Conservation (phyloP, 2,888 invertebrate species). For the Thalpophila matura region DNA sequence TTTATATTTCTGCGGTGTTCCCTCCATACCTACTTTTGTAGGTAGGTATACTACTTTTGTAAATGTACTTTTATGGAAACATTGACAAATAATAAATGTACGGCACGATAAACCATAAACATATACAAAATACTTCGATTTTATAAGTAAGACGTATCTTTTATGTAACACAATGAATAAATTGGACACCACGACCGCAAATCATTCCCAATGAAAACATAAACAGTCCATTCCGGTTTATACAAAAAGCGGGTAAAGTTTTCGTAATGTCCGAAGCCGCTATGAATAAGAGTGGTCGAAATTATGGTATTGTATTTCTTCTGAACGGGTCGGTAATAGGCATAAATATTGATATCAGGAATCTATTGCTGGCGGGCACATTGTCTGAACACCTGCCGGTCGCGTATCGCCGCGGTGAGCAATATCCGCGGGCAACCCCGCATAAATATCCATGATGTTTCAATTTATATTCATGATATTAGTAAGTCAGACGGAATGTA, state of each 20-base stretch:
- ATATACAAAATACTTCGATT: constrained; percentile 1
- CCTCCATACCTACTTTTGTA: not conserved
- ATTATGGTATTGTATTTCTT: constrained; percentile 80
- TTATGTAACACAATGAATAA: constrained; percentile 36
- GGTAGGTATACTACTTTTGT: too few species aligned
- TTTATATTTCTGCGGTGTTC: constrained; percentile 1
- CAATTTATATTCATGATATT: constrained; percentile 91
- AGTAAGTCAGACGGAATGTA: constrained; percentile 86
- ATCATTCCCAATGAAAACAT: constrained; percentile 52
- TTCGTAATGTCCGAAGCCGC: constrained; percentile 58
- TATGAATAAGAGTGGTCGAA: constrained; percentile 67
- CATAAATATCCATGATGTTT: constrained; percentile 90
- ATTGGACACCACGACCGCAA: constrained; percentile 36
- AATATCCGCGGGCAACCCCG: constrained; percentile 83
- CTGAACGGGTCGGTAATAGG: constrained; percentile 84
- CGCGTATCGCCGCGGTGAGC: constrained; percentile 78
- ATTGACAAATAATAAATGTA: constrained; percentile 21
- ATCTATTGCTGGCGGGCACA: constrained; percentile 86
- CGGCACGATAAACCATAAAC: constrained; percentile 8
- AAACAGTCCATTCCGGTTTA: constrained; percentile 53
- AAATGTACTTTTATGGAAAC: not conserved
- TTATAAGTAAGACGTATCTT: constrained; percentile 21
- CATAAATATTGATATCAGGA: constrained; percentile 88
- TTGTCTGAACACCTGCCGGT: constrained; percentile 88
- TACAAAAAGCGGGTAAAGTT: constrained; percentile 54